phyloP scores from a whole-genome alignment of 2,888 invertebrate genomes.

The Branchipolynoe longqiensis region DNA sequence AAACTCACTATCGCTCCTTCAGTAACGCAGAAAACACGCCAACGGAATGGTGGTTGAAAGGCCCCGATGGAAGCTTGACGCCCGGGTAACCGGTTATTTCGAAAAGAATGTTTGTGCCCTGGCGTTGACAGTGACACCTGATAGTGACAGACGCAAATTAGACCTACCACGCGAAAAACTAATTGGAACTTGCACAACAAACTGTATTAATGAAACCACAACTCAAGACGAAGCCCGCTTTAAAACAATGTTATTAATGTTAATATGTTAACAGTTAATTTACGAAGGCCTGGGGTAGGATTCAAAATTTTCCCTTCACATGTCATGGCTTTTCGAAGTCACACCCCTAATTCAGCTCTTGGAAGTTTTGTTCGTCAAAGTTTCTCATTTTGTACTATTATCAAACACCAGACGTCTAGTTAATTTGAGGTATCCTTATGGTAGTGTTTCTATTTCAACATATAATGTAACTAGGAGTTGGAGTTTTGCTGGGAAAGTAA shows the following conservation, averaged over 20 bases:
- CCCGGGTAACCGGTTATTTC: too few relatives aligned
- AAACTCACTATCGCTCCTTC: too few relatives aligned
- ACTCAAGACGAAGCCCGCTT: too few relatives aligned
- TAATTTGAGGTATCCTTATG: background rate
- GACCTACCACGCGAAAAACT: background rate
- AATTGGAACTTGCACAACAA: background rate
- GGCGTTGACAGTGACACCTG: background rate
- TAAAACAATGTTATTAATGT: background rate
- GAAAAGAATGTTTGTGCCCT: background rate
- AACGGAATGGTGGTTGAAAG: too few relatives aligned
- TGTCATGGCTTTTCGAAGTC: background rate
- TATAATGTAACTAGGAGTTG: background rate
- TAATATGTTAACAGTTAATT: too few relatives aligned
- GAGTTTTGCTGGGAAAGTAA: background rate
- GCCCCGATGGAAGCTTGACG: too few relatives aligned
- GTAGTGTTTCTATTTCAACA: background rate
- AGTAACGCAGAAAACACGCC: too few relatives aligned
- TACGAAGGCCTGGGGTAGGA: too few relatives aligned
- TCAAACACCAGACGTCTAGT: background rate
- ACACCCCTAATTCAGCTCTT: background rate
- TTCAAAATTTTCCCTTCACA: too few relatives aligned
- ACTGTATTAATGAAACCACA: background rate
- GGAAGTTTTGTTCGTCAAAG: background rate
- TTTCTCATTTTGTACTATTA: slow-evolving; percentile 29
- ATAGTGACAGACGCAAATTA: background rate